phyloP scores from a whole-genome alignment of 2,888 invertebrate genomes.

The Cyaniris semiargus region DNA sequence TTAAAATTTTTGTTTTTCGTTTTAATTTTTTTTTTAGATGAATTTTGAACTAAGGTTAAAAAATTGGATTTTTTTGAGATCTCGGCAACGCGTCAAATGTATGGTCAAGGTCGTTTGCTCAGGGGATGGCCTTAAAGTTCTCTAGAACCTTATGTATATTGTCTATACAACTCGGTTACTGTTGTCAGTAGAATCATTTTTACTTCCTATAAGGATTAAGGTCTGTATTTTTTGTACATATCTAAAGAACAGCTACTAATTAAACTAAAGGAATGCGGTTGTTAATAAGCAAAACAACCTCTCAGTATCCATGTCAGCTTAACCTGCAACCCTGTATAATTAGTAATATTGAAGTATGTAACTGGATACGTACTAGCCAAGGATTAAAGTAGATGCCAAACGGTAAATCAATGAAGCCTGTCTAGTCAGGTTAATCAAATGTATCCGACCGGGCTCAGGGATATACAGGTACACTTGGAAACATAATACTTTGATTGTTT shows the following conservation, averaged over 20 bases:
- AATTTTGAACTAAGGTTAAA: too few relatives aligned
- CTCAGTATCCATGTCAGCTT: background rate
- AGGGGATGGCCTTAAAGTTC: too few relatives aligned
- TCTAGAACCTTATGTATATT: too few relatives aligned
- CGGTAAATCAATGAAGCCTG: conserved; percentile 78
- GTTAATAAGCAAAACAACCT: background rate
- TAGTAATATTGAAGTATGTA: conserved; percentile 41
- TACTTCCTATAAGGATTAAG: too few relatives aligned
- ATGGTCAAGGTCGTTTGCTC: too few relatives aligned
- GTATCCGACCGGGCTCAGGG: conserved; percentile 70
- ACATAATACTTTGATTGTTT: conserved; percentile 34
- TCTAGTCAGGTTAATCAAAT: conserved; percentile 80
- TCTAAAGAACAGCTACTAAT: background rate
- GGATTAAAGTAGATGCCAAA: conserved; percentile 74
- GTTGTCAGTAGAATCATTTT: too few relatives aligned
- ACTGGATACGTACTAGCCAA: conserved; percentile 55
- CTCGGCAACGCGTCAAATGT: too few relatives aligned
- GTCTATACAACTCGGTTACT: too few relatives aligned
- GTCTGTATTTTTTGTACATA: background rate
- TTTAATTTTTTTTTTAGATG: too few relatives aligned
- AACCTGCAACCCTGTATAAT: background rate
- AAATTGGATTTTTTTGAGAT: too few relatives aligned
- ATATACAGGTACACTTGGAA: conserved; percentile 58
- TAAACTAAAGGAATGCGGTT: too few relatives aligned
- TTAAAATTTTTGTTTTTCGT: too few relatives aligned